A percentile compares a stretch with the other conserved stretches of the same genome.
Conservation (phyloP, 2,113 vertebrate genomes). For the Rallus limicola region DNA sequence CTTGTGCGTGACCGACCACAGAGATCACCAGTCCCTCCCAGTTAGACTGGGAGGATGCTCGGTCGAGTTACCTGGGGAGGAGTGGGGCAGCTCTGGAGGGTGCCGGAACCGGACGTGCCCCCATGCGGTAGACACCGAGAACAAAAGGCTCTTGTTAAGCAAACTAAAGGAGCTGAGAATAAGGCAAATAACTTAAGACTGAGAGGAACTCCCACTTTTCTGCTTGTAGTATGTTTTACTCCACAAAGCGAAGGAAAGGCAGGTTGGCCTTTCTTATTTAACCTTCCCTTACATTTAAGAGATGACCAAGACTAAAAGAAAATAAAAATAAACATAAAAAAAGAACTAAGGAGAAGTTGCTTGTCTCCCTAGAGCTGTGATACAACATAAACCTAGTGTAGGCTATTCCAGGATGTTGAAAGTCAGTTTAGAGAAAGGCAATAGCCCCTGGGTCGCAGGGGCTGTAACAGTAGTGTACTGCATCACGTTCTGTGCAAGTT, state of each 20-base stretch:
- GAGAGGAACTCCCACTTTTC: not conserved
- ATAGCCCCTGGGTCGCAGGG: not conserved
- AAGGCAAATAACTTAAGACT: conserved; percentile 29
- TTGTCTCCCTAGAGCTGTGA: not conserved
- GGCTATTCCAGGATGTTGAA: not conserved
- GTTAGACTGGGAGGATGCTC: not conserved
- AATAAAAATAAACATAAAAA: not conserved
- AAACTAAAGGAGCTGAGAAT: not conserved
- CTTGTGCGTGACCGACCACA: not conserved
- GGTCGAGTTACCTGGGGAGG: not conserved
- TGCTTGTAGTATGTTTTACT: not conserved
- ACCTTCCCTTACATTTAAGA: not conserved
- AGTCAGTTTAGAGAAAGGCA: conserved; percentile 2
- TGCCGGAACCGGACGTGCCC: not conserved
- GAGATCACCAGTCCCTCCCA: not conserved
- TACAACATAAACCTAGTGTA: not conserved
- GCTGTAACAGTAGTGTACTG: not conserved
- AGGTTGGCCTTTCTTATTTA: not conserved
- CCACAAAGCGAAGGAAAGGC: not conserved
- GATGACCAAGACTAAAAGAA: conserved; percentile 4
- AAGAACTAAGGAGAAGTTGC: not conserved
- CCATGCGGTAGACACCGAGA: not conserved
- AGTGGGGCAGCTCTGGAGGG: not conserved
- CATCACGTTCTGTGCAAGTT: not conserved
- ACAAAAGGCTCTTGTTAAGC: not conserved